Evolutionary conservation across 2,888 invertebrate species (phyloP).

Genomic region (Kryphioiulus occultus): DNA sequence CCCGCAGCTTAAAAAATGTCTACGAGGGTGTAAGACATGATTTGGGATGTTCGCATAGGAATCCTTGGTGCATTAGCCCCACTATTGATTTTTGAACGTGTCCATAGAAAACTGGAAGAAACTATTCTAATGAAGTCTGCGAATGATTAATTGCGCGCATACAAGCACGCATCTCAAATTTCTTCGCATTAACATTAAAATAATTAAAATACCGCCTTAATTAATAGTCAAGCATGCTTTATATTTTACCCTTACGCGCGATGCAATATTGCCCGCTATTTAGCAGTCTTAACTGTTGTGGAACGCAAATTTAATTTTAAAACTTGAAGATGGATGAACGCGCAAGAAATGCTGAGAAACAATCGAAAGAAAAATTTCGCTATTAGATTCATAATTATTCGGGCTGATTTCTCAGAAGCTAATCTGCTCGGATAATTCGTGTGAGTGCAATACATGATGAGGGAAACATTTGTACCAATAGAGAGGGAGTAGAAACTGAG

Average conservation of each 20-base stretch:
- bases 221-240: background rate
- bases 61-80: background rate
- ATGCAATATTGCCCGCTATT: background rate
- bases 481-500: too few relatives aligned
- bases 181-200: constrained; percentile 13
- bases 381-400: background rate
- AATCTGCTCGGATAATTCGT: background rate
- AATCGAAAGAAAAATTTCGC: too few relatives aligned
- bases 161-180: constrained; percentile 17
- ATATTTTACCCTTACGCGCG: too few relatives aligned
- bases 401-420: background rate
- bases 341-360: background rate
- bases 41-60: background rate
- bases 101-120: background rate
- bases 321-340: background rate
- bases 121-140: constrained; percentile 18
- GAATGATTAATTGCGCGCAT: background rate
- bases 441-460: too few relatives aligned
- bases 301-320: constrained; percentile 3
- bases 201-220: constrained; percentile 20
- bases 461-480: too few relatives aligned
- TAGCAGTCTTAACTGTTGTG: background rate
- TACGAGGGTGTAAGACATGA: background rate
- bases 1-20: background rate
- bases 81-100: constrained; percentile 9